phyloP scores from a whole-genome alignment of 2,797 vertebrate species.

The Pipistrellus pygmaeus region DNA sequence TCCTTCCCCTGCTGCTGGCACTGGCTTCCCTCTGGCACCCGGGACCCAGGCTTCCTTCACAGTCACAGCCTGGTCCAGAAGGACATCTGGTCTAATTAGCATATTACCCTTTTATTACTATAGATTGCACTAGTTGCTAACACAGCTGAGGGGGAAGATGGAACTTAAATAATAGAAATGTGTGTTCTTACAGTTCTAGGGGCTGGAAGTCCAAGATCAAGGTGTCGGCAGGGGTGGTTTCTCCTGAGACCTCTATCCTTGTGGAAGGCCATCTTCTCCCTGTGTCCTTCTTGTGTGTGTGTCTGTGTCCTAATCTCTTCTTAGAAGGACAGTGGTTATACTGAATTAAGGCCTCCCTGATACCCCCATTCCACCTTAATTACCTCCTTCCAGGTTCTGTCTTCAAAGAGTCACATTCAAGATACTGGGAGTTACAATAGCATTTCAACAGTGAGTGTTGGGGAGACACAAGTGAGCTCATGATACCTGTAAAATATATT shows the following conservation, averaged over 20 bases:
- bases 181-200: background rate
- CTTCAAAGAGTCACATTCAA: background rate
- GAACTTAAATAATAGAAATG: background rate
- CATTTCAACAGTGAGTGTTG: background rate
- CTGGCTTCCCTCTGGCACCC: too few relatives aligned
- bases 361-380: background rate
- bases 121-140: background rate
- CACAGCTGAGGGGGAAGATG: background rate
- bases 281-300: background rate
- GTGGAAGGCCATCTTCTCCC: background rate
- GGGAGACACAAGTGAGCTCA: background rate
- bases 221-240: background rate
- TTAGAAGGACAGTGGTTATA: background rate
- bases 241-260: background rate
- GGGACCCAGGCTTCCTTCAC: too few relatives aligned
- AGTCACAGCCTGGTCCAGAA: too few relatives aligned
- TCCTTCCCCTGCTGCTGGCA: too few relatives aligned
- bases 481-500: background rate
- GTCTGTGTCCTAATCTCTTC: background rate
- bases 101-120: too few relatives aligned
- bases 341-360: background rate
- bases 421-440: background rate
- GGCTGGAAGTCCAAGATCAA: background rate
- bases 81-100: too few relatives aligned
- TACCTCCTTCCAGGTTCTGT: background rate